These are phyloP conservation scores for Lamprotornis superbus DNA, from an alignment of 2,113 vertebrate genomes.

Conservation along the genomic window DNA sequence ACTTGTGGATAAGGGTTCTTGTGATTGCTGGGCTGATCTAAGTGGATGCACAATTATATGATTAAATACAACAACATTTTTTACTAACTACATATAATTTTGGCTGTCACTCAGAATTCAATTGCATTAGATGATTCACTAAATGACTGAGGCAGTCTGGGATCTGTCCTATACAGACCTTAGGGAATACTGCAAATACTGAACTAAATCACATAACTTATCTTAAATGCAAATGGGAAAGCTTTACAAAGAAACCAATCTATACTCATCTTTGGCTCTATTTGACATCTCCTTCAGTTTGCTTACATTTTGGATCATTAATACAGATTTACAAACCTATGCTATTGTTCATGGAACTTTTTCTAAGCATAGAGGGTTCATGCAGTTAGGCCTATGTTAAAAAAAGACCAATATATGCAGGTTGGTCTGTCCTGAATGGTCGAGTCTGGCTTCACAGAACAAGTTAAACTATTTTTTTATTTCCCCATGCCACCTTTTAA, in stretches of 20 bases:
- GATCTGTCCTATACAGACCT: not conserved
- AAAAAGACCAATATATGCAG: not conserved
- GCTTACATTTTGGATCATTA: not conserved
- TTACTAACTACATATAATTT: slow-evolving; percentile 50
- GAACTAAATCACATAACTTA: not conserved
- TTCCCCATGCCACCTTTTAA: not conserved
- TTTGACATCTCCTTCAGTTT: not conserved
- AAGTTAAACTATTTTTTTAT: not conserved
- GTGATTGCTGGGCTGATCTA: slow-evolving; percentile 34
- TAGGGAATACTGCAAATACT: slow-evolving; percentile 3
- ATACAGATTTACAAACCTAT: not conserved
- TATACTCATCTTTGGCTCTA: not conserved
- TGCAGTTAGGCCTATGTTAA: not conserved
- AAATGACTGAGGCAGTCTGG: slow-evolving; percentile 9
- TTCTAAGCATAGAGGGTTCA: not conserved
- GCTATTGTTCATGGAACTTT: not conserved
- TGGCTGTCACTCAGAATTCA: slow-evolving; percentile 46
- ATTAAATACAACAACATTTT: slow-evolving; percentile 52
- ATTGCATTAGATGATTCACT: slow-evolving; percentile 49
- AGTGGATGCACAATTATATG: slow-evolving; percentile 57
- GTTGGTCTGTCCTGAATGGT: not conserved
- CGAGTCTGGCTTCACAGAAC: not conserved
- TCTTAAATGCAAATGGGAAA: not conserved
- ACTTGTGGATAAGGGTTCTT: slow-evolving; percentile 40
- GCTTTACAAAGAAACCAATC: not conserved